Percentiles rank a stretch among this genome's conserved stretches.
These are phyloP conservation scores for Lapara coniferarum DNA, from an alignment of 2,888 invertebrate species.

Conservation along the genomic window DNA sequence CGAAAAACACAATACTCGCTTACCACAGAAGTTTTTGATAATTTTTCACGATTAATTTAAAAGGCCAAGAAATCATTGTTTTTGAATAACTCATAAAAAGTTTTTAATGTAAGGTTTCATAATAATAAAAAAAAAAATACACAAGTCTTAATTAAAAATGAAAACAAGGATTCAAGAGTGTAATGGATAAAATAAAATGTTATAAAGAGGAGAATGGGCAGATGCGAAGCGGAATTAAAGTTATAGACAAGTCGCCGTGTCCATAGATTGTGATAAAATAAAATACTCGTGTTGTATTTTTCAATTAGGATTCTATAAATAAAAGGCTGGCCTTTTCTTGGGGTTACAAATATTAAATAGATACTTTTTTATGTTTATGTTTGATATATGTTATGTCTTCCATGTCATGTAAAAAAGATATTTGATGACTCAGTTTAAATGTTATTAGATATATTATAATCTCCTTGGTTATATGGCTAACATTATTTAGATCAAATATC, in stretches of 20 bases:
- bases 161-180: background rate
- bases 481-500: too few relatives aligned
- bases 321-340: background rate
- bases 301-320: background rate
- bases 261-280: conserved; percentile 1
- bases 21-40: too few relatives aligned
- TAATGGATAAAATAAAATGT: background rate
- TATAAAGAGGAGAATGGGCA: conserved; percentile 11
- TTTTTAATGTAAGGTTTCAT: background rate
- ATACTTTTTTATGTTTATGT: too few relatives aligned
- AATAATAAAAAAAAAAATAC: background rate
- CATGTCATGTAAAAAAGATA: too few relatives aligned
- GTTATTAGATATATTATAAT: too few relatives aligned
- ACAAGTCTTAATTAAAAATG: background rate
- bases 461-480: too few relatives aligned
- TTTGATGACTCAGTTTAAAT: too few relatives aligned
- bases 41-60: too few relatives aligned
- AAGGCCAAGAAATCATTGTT: too few relatives aligned
- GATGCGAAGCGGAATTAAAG: conserved; percentile 11
- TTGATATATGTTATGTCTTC: too few relatives aligned
- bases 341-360: background rate
- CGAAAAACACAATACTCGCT: too few relatives aligned
- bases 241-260: conserved; percentile 5
- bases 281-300: background rate
- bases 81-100: too few relatives aligned